Evolutionary conservation across 2,888 invertebrate genomes (phyloP), one percentile per base, ranked within the genome.

Genomic region (Drosophila falleni): DNA sequence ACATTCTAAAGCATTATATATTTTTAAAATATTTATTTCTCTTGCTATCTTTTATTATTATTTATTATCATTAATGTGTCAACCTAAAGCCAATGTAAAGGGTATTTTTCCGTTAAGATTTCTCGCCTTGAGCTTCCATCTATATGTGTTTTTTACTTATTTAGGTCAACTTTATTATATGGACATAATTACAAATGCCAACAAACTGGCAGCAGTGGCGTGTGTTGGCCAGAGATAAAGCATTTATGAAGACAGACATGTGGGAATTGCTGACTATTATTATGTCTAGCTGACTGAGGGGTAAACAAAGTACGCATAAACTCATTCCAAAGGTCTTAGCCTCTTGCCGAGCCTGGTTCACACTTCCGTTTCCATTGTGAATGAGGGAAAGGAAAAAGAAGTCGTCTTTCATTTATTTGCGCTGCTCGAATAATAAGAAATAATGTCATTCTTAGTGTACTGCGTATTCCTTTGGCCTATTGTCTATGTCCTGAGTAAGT

Each of bases 81-180:
- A 1, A 3, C 3, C 13, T 19, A 11, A 2, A 1, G 2, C 13
- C 3, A 10, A 1, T 39, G 5, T 41, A 33, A 41, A 47, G 63
- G 49, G 33, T 56, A 56, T 49, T 16, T 26, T 2, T 23, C 8
- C 15, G 56, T 13, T 31, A 10, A 8, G 26, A 39, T 1, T 29
- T 10, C 10, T 8, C 3, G 5, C 11, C 4, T 44, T 23, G 11
- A 5, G 29, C 29, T 13, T 2, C 26, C 33, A 9, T 47, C 16
- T 42, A 19, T 8, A 26, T 6, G 11, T n/a, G 11, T 58, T 51
- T 69, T 72, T 69, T 66, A 72, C 65, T 33, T 74, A 81, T 89
- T 78, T 86, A 59, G 88, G 86, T 87, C 86, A 86, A 81, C 86
- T 86, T 78, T 86, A 89, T 89, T 86, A 80, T 89, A 82, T 86